These are phyloP conservation scores for Morus bassanus DNA, from an alignment of 2,797 vertebrate species.

Conservation along the genomic window DNA sequence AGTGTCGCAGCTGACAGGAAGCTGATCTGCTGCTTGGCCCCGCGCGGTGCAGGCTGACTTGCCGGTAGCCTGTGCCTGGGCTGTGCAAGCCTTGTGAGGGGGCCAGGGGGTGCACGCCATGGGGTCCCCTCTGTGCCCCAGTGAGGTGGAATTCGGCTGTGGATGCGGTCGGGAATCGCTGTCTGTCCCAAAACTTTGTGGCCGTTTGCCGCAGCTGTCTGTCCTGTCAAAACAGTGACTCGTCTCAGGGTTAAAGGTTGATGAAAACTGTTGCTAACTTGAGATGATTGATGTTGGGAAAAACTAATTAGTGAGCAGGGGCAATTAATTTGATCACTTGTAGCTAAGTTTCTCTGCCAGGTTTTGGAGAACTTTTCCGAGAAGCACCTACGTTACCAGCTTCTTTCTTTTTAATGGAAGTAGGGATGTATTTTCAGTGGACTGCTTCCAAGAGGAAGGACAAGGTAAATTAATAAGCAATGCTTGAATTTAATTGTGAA, in stretches of 20 bases:
- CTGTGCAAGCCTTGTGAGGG: background rate
- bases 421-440: conserved; percentile 12
- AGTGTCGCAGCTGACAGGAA: conserved; percentile 77
- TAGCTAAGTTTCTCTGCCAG: background rate
- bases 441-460: conserved; percentile 5
- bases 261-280: conserved; percentile 70
- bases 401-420: background rate
- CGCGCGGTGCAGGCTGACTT: background rate
- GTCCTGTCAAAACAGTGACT: conserved; percentile 76
- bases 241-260: conserved; percentile 63
- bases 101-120: background rate
- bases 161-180: conserved; percentile 70
- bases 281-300: conserved; percentile 74
- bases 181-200: conserved; percentile 72
- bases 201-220: conserved; percentile 69
- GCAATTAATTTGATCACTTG: conserved; percentile 47
- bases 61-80: conserved; percentile 27
- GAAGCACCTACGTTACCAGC: conserved; percentile 24
- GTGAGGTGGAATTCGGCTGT: conserved; percentile 51
- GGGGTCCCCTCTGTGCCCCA: background rate
- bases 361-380: conserved; percentile 37
- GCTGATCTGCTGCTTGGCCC: conserved; percentile 72
- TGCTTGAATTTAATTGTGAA: background rate
- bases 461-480: background rate
- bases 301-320: conserved; percentile 63